A percentile compares a stretch with the other conserved stretches of the same genome.
These are phyloP conservation scores for Paralichthys olivaceus DNA, from an alignment of 2,113 vertebrate genomes.

Conservation along the genomic window DNA sequence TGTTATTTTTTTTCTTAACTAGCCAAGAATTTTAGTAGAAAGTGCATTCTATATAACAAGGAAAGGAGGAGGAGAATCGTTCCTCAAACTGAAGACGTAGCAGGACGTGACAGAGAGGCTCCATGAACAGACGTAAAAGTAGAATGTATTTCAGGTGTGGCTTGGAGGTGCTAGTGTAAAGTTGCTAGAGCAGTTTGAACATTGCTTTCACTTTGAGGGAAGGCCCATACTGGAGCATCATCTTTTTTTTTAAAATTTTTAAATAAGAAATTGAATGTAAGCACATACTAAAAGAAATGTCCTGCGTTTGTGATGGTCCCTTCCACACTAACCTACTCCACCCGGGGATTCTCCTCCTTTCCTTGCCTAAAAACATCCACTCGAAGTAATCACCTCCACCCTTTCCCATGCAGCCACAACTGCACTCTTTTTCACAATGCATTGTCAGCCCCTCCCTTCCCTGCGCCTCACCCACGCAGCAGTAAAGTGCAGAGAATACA, in stretches of 20 bases:
- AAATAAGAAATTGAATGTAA: constrained; percentile 1
- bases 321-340: constrained; percentile 49
- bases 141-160: constrained; percentile 35
- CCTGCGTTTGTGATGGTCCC: constrained; percentile 46
- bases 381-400: constrained; percentile 52
- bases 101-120: constrained; percentile 17
- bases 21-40: constrained; percentile 85
- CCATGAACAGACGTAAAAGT: constrained; percentile 13
- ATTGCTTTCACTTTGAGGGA: constrained; percentile 20
- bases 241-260: not conserved
- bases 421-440: constrained; percentile 72
- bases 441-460: constrained; percentile 74
- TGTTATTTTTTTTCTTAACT: constrained; percentile 81
- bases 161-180: constrained; percentile 59
- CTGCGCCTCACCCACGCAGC: constrained; percentile 78
- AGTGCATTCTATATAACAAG: constrained; percentile 89
- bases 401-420: constrained; percentile 54
- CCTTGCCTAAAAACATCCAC: constrained; percentile 72
- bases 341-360: constrained; percentile 78
- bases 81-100: constrained; percentile 46
- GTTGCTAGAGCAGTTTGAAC: constrained; percentile 45
- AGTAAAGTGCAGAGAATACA: constrained; percentile 87
- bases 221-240: constrained; percentile 21
- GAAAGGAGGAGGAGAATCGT: constrained; percentile 81
- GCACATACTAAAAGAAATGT: constrained; percentile 36